Conservation (phyloP, 2,113 vertebrate genomes). For the Lanius ludovicianus region DNA sequence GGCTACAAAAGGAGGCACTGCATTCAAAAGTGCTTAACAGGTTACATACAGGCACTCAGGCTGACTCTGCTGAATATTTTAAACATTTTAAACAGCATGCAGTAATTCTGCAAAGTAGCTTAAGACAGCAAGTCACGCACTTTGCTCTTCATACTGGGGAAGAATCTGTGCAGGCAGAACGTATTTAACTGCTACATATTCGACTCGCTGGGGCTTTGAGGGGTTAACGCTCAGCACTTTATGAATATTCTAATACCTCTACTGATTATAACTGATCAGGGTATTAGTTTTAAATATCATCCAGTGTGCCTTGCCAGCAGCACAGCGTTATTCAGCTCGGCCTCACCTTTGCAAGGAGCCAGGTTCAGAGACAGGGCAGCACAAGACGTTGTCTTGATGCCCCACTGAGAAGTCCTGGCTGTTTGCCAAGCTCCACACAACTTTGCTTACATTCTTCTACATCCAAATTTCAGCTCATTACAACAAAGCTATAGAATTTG, state of each 20-base stretch:
- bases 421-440: neutral
- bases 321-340: neutral
- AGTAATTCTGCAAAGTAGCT: neutral
- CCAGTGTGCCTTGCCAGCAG: neutral
- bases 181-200: neutral
- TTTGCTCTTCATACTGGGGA: neutral
- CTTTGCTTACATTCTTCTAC: neutral
- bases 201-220: neutral
- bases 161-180: neutral
- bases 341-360: neutral
- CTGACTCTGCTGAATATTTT: neutral
- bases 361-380: neutral
- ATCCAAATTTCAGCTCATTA: neutral
- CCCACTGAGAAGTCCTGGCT: neutral
- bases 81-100: neutral
- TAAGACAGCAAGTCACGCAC: neutral
- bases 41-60: neutral
- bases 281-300: neutral
- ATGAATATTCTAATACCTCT: neutral
- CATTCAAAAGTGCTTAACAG: neutral
- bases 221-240: neutral
- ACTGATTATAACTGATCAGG: neutral
- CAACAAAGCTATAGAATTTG: neutral
- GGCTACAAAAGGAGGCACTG: neutral
- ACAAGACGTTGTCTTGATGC: neutral